Percentiles rank a stretch among this genome's conserved stretches.
Evolutionary conservation across 2,888 invertebrate species (phyloP).

Genomic region (Drosophila paranaensis): DNA sequence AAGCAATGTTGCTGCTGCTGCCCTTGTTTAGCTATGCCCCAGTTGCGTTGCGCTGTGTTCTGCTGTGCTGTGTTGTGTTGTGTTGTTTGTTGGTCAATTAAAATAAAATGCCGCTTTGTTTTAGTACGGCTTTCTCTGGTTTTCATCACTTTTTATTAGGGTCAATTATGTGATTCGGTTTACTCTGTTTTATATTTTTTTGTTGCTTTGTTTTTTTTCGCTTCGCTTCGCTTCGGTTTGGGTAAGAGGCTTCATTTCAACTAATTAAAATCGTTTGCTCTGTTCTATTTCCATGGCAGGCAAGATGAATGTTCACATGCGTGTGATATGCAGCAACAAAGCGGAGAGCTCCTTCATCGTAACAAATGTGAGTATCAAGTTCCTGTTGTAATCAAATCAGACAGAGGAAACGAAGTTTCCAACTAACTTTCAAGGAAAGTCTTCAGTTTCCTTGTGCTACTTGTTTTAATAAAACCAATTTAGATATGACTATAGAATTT

Average conservation of each 20-base stretch:
- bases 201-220: constrained; percentile 30
- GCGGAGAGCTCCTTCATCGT: constrained; percentile 64
- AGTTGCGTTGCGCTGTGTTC: constrained; percentile 23
- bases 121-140: constrained; percentile 31
- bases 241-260: constrained; percentile 47
- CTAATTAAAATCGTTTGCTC: constrained; percentile 64
- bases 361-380: constrained; percentile 76
- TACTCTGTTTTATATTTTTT: neutral
- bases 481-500: neutral
- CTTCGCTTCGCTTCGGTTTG: constrained; percentile 11
- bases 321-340: constrained; percentile 78
- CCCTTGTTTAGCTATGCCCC: constrained; percentile 24
- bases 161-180: constrained; percentile 48
- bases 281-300: constrained; percentile 62
- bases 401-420: neutral
- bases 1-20: constrained; percentile 31
- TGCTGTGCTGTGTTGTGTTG: constrained; percentile 21
- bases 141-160: constrained; percentile 65
- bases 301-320: constrained; percentile 81
- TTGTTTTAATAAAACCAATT: neutral
- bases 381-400: neutral
- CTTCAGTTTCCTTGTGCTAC: neutral
- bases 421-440: neutral
- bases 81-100: constrained; percentile 66
- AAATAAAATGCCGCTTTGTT: constrained; percentile 62